Evolutionary conservation across 2,797 vertebrate species (phyloP).

Genomic region (Sus cebifrons): DNA sequence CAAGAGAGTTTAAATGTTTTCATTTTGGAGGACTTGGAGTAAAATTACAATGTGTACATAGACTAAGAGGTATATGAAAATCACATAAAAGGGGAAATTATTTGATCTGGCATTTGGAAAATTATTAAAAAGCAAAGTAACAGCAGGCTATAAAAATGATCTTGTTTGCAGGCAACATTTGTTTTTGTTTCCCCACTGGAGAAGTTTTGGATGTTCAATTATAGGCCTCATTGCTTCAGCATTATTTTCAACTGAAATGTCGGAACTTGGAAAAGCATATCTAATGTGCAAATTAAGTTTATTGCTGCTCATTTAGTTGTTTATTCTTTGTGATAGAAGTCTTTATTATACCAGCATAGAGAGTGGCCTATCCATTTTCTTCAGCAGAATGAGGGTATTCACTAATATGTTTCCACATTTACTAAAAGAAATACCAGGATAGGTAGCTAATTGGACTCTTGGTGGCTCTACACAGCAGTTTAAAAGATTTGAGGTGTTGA

Average conservation of each 20-base stretch:
- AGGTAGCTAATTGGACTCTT: slow-evolving; percentile 69
- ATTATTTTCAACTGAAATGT: slow-evolving; percentile 92
- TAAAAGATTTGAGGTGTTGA: slow-evolving; percentile 75
- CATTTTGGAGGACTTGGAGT: neutral
- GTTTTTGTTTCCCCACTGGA: slow-evolving; percentile 91
- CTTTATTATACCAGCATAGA: slow-evolving; percentile 88
- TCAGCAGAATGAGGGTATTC: slow-evolving; percentile 67
- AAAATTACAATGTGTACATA: neutral
- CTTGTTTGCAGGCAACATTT: slow-evolving; percentile 91
- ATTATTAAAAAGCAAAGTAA: slow-evolving; percentile 90
- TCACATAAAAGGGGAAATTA: slow-evolving; percentile 62
- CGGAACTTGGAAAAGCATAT: slow-evolving; percentile 91
- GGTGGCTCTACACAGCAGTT: slow-evolving; percentile 83
- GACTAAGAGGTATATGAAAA: slow-evolving; percentile 71
- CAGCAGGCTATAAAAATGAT: slow-evolving; percentile 89
- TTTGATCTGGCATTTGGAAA: slow-evolving; percentile 87
- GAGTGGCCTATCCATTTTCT: slow-evolving; percentile 83
- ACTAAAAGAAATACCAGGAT: slow-evolving; percentile 74
- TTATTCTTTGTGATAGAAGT: slow-evolving; percentile 90
- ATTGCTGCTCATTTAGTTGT: slow-evolving; percentile 91
- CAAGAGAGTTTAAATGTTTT: slow-evolving; percentile 54
- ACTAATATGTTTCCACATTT: slow-evolving; percentile 72
- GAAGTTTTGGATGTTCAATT: slow-evolving; percentile 93
- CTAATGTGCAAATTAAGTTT: slow-evolving; percentile 93
- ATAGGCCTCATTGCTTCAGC: slow-evolving; percentile 93